A percentile compares a stretch with the other conserved stretches of the same genome.
phyloP scores from a whole-genome alignment of 2,113 vertebrate species.

The Lepisosteus oculatus region DNA sequence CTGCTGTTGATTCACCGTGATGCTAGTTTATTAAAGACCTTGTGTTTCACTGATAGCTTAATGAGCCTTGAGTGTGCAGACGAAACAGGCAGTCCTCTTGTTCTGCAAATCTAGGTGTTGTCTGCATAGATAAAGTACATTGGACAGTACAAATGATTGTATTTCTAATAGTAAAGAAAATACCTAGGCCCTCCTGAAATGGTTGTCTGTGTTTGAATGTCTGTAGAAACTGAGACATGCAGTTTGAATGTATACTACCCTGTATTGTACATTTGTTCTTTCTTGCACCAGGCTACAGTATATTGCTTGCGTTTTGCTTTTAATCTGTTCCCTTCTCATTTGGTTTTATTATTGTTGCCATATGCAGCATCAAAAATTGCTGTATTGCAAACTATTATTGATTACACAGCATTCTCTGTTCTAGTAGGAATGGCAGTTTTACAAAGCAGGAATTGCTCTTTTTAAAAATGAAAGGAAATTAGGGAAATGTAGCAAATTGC shows the following conservation, averaged over 20 bases:
- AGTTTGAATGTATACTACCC: too few species aligned
- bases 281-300: too few species aligned
- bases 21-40: neutral
- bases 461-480: neutral
- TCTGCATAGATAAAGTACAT: neutral
- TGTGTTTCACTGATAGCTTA: neutral
- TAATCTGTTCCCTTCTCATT: too few species aligned
- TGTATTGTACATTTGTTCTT: too few species aligned
- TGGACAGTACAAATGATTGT: neutral
- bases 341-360: neutral
- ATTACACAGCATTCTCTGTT: too few species aligned
- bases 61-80: neutral
- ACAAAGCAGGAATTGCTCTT: too few species aligned
- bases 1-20: slow-evolving; percentile 1
- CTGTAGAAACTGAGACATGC: too few species aligned
- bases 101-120: neutral
- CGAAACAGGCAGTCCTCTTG: neutral
- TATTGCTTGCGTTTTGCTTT: too few species aligned
- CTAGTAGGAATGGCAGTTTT: too few species aligned
- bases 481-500: neutral
- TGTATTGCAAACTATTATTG: neutral
- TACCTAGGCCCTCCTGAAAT: too few species aligned
- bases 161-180: neutral
- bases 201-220: too few species aligned
- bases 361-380: neutral